Percentiles rank a stretch among this genome's conserved stretches.
Evolutionary conservation across 2,888 invertebrate species (phyloP).

Genomic region (Neocrepidodera transversa): DNA sequence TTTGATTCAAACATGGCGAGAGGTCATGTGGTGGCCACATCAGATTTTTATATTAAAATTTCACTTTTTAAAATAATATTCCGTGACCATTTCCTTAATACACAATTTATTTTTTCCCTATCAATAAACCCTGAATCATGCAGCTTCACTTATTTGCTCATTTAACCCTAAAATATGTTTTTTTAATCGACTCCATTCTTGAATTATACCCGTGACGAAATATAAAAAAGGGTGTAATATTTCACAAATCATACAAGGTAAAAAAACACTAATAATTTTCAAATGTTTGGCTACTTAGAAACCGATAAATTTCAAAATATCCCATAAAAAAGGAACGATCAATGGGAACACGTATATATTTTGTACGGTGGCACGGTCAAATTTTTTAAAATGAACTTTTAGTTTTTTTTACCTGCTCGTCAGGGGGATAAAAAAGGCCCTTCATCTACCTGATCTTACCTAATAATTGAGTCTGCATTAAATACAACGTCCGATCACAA

Average conservation of each 20-base stretch:
- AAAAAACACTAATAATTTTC: constrained; percentile 41
- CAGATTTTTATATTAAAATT: too few species aligned
- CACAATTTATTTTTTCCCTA: constrained; percentile 5
- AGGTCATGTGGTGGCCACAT: too few species aligned
- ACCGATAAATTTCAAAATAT: constrained; percentile 38
- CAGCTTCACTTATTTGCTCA: neutral
- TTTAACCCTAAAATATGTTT: constrained; percentile 28
- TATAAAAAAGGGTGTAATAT: constrained; percentile 30
- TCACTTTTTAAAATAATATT: too few species aligned
- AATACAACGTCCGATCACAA: constrained; percentile 40
- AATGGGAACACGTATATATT: constrained; percentile 29
- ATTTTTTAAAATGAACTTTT: constrained; percentile 38
- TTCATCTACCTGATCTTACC: constrained; percentile 52
- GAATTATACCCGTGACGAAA: constrained; percentile 30
- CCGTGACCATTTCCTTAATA: neutral
- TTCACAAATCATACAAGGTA: constrained; percentile 29
- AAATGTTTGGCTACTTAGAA: constrained; percentile 39
- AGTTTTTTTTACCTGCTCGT: constrained; percentile 48
- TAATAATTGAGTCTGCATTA: constrained; percentile 50
- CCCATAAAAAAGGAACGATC: constrained; percentile 34
- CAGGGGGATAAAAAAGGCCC: constrained; percentile 44
- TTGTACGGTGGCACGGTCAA: constrained; percentile 37
- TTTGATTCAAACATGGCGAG: too few species aligned
- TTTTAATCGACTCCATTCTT: constrained; percentile 30
- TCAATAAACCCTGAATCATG: constrained; percentile 13